These are phyloP conservation scores for Hippopotamyrus pictus DNA, from an alignment of 2,797 vertebrate species.

Conservation along the genomic window DNA sequence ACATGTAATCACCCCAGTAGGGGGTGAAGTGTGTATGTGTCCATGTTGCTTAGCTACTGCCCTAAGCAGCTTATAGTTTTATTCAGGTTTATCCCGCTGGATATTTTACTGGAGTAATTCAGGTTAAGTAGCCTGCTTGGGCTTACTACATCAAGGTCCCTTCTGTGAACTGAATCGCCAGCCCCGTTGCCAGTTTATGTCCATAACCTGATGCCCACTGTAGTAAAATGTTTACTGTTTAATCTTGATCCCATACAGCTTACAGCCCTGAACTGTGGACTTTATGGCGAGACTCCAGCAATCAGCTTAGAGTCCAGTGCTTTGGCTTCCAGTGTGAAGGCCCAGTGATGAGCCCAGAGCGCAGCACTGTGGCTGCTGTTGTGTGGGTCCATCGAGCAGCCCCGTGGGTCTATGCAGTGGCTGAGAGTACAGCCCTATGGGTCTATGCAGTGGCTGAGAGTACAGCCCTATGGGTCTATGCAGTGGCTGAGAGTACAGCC, in stretches of 20 bases:
- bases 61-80: background rate
- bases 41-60: background rate
- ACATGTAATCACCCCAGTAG: conserved; percentile 30
- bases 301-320: background rate
- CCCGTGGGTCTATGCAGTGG: background rate
- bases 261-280: background rate
- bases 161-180: background rate
- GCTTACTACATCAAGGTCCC: background rate
- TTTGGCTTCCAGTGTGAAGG: background rate
- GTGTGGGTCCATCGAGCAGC: background rate
- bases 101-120: background rate
- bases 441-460: background rate
- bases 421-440: background rate
- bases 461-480: background rate
- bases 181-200: background rate
- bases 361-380: background rate
- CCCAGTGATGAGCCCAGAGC: background rate
- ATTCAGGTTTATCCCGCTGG: background rate
- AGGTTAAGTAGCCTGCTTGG: background rate
- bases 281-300: background rate
- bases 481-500: background rate
- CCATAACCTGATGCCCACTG: background rate
- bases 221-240: background rate
- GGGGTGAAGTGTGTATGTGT: conserved; percentile 6
- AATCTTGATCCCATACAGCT: background rate